Base-by-base conservation (phyloP, 2,888 invertebrate species). In the Ashinkailepas kermadecensis region DNA sequence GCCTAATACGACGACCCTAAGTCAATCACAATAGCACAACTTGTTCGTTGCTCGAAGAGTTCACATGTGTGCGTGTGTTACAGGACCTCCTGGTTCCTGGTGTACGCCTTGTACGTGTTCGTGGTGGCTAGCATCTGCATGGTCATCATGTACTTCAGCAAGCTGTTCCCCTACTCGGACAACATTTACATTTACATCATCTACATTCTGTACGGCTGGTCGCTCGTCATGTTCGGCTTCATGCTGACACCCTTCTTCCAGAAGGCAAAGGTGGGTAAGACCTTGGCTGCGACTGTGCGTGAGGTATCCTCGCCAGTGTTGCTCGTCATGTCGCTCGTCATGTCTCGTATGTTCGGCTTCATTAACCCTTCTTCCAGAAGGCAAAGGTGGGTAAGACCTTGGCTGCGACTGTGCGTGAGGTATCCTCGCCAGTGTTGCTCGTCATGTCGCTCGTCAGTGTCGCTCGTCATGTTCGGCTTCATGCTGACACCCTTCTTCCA, bases 241-340 rank as follows among this genome's bases (percentile, higher is more conserved):
- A 92, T 94, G 92, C 89, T 95, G 83, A 94, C 94, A 0, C 94
- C 95, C 0, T 95, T 95, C 88, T 95, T 95, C 87, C 93, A 93
- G 86, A 93, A 93, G 86, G 93, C 94, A 78, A 90, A 93, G 87
- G 94, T 94, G 88, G 91, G 91, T 88, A 81, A 39, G 39, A 39
- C 4, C 39, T 39, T 4, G 39, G 39, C 39, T 39, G 39, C 39
- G 39, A 39, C 39, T 39, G 39, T 39, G 39, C 39, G 39, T 39
- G 39, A 4, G 1, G 39, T 39, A 39, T 39, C 39, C 39, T 39
- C 39, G 39, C 4, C 4, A 39, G 39, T 39, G 39, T 39, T 39
- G 39, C 39, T 39, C n/a, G n/a, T n/a, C n/a, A n/a, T n/a, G n/a
- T n/a, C n/a, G n/a, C n/a, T n/a, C n/a, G n/a, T n/a, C n/a, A n/a